Evolutionary conservation across 2,113 vertebrate genomes (phyloP), one percentile per base, ranked within the genome.

Genomic region (Chionis minor): DNA sequence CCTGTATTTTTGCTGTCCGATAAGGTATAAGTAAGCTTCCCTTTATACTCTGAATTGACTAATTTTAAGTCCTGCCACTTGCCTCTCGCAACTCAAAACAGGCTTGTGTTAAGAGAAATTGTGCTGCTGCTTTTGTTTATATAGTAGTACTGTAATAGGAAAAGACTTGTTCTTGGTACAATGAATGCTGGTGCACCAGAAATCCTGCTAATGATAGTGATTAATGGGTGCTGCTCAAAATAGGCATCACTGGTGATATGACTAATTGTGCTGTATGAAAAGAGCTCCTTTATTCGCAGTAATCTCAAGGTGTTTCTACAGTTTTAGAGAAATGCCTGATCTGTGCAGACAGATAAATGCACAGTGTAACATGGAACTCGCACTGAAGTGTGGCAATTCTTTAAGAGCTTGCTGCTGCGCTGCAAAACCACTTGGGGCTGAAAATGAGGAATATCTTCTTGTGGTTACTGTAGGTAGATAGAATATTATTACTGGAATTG

Each of bases 121-220:
- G 45, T 83, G 79, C 51, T 67, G 80, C 88, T 87, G 91, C 90
- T 93, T 92, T 95, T 92, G 96, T 97, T 94, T 94, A n/a, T 88
- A 21, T 96, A 79, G 82, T 84, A 91, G 63, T 69, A 47, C 52
- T 90, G 86, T 63, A 66, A 90, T 93, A 90, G 85, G 88, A 88
- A 90, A 44, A 92, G 70, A 42, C 91, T 96, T 80, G 69, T 89
- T 97, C 92, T 89, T 89, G 78, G 66, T 95, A 93, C 77, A 74
- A 54, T 96, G 86, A 77, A 88, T 81, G 61, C 89, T 90, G 92
- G 72, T 96, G 73, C 89, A 93, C 81, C 86, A 94, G 94, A 94
- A 96, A 95, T 96, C 70, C 73, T 90, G 88, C 73, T 97, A 95
- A 96, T 95, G 92, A 92, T 94, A 90, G 91, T 92, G 92, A 97